Percentiles rank a stretch among this genome's conserved stretches.
phyloP scores from a whole-genome alignment of 2,113 vertebrate genomes.

The Pipa parva region DNA sequence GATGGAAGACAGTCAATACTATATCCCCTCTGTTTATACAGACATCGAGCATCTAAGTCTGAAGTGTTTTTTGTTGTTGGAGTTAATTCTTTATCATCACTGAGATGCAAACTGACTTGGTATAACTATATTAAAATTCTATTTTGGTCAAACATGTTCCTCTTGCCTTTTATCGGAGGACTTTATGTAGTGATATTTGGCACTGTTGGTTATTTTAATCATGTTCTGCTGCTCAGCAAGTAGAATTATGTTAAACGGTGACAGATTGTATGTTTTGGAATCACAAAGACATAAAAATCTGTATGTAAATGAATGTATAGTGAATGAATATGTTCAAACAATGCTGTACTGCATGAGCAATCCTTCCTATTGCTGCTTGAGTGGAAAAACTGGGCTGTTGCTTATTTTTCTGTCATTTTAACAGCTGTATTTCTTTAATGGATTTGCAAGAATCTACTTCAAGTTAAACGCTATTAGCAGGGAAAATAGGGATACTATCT shows the following conservation, averaged over 20 bases:
- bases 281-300: conserved; percentile 14
- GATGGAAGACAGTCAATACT: conserved; percentile 25
- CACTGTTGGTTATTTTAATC: conserved; percentile 19
- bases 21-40: conserved; percentile 38
- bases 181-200: conserved; percentile 14
- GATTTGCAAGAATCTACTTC: conserved; percentile 38
- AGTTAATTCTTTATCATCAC: conserved; percentile 11
- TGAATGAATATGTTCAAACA: conserved; percentile 13
- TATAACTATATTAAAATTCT: conserved; percentile 13
- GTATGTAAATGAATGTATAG: conserved; percentile 33
- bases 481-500: conserved; percentile 38
- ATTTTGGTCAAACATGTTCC: conserved; percentile 17
- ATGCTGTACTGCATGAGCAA: conserved; percentile 1
- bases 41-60: conserved; percentile 7
- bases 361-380: conserved; percentile 22
- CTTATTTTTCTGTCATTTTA: conserved; percentile 30
- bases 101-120: conserved; percentile 15
- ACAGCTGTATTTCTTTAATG: conserved; percentile 37
- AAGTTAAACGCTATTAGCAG: conserved; percentile 39
- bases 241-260: conserved; percentile 35
- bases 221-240: conserved; percentile 21
- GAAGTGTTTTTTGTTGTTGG: conserved; percentile 7
- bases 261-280: conserved; percentile 36
- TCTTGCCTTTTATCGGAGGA: conserved; percentile 7
- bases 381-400: conserved; percentile 10